phyloP scores from a whole-genome alignment of 2,113 vertebrate genomes.

The Cyanistes caeruleus region DNA sequence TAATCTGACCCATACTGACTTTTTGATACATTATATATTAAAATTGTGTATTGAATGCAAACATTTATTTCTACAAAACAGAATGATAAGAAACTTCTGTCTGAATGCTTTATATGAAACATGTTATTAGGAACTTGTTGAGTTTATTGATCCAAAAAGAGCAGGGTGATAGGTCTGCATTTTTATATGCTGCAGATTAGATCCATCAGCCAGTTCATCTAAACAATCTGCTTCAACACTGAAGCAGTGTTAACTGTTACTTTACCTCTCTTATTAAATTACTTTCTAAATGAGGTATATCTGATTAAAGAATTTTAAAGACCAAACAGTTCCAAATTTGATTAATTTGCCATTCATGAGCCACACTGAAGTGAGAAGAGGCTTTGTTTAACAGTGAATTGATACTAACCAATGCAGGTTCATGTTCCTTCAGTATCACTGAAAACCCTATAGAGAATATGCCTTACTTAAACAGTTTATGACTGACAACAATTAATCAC shows the following conservation, averaged over 20 bases:
- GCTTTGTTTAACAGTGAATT: slow-evolving; percentile 32
- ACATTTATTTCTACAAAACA: background rate
- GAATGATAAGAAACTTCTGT: background rate
- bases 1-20: background rate
- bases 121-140: background rate
- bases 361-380: slow-evolving; percentile 5
- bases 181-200: background rate
- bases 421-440: background rate
- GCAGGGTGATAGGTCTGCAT: background rate
- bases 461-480: background rate
- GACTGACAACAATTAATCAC: background rate
- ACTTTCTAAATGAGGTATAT: slow-evolving; percentile 29
- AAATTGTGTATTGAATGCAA: background rate
- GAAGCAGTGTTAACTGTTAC: slow-evolving; percentile 23
- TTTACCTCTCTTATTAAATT: slow-evolving; percentile 53
- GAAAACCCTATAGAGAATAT: background rate
- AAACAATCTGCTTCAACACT: background rate
- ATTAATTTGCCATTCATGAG: slow-evolving; percentile 51
- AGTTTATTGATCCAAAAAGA: background rate
- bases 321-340: slow-evolving; percentile 17
- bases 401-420: slow-evolving; percentile 21
- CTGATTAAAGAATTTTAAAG: slow-evolving; percentile 34
- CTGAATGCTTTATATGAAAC: background rate
- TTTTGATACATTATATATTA: background rate
- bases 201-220: slow-evolving; percentile 11